phyloP scores from a whole-genome alignment of 2,888 invertebrate species.

The Drosophila diplacantha region DNA sequence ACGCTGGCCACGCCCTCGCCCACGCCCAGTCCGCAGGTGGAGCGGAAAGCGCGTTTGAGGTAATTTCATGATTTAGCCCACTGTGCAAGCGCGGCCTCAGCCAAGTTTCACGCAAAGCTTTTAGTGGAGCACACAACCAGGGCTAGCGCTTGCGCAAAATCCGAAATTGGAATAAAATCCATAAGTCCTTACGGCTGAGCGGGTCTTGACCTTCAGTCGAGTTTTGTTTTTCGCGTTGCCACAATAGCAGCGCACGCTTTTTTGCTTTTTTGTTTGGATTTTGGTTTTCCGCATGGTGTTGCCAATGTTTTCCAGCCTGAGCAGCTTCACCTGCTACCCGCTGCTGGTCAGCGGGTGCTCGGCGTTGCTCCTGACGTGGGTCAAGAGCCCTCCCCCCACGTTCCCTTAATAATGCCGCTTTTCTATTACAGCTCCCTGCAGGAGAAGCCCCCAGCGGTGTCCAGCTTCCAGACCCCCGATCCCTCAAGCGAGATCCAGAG shows the following conservation, averaged over 20 bases:
- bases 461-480: constrained; percentile 61
- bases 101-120: neutral
- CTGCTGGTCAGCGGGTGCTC: constrained; percentile 74
- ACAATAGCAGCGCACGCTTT: constrained; percentile 43
- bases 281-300: constrained; percentile 56
- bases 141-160: constrained; percentile 44
- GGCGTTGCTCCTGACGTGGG: constrained; percentile 69
- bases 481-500: constrained; percentile 61
- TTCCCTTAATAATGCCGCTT: neutral
- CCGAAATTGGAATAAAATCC: constrained; percentile 1
- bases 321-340: constrained; percentile 75
- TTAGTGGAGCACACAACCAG: constrained; percentile 34
- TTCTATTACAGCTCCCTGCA: constrained; percentile 66
- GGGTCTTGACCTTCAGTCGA: constrained; percentile 61
- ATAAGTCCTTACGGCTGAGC: constrained; percentile 4
- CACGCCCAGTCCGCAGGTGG: constrained; percentile 65
- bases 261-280: constrained; percentile 51
- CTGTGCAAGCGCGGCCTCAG: constrained; percentile 25
- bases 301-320: constrained; percentile 72
- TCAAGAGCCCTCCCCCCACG: neutral
- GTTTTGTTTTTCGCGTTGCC: constrained; percentile 63
- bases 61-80: constrained; percentile 38
- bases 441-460: constrained; percentile 67
- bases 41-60: constrained; percentile 67
- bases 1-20: constrained; percentile 70